Evolutionary conservation across 2,888 invertebrate species (phyloP).

Genomic region (Xanthorhoe spadicearia): DNA sequence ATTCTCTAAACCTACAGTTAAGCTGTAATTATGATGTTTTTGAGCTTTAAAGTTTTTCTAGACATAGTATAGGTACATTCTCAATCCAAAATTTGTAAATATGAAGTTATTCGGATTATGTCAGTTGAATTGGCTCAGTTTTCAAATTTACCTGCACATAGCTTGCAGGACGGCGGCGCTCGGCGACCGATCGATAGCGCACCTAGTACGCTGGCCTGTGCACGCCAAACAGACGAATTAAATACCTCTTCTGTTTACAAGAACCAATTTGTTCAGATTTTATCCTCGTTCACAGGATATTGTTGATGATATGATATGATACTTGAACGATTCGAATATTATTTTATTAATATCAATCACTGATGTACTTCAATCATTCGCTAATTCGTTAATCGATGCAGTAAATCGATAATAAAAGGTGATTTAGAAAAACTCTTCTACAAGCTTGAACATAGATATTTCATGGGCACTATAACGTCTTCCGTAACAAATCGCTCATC

Average conservation of each 20-base stretch:
- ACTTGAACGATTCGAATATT: too few species aligned
- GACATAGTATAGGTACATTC: neutral
- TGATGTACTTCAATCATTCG: too few species aligned
- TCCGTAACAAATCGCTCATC: neutral
- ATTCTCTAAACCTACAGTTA: too few species aligned
- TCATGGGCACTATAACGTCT: neutral
- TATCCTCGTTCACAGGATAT: neutral
- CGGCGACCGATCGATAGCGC: slow-evolving; percentile 25
- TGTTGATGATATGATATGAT: too few species aligned
- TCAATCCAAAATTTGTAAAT: neutral
- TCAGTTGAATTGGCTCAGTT: slow-evolving; percentile 6
- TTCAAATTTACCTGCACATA: slow-evolving; percentile 15
- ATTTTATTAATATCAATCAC: too few species aligned
- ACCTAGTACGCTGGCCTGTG: slow-evolving; percentile 1
- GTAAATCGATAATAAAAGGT: neutral
- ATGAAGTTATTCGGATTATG: neutral
- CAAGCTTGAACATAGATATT: too few species aligned
- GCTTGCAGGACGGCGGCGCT: slow-evolving; percentile 12
- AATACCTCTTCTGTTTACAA: neutral
- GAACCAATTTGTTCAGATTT: neutral
- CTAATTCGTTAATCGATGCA: too few species aligned
- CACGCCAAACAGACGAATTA: neutral
- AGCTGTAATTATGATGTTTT: too few species aligned
- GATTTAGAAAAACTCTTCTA: neutral
- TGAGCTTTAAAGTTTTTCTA: neutral